A percentile compares a stretch with the other conserved stretches of the same genome.
phyloP scores from a whole-genome alignment of 2,797 vertebrate genomes.

The Poecile montanus region DNA sequence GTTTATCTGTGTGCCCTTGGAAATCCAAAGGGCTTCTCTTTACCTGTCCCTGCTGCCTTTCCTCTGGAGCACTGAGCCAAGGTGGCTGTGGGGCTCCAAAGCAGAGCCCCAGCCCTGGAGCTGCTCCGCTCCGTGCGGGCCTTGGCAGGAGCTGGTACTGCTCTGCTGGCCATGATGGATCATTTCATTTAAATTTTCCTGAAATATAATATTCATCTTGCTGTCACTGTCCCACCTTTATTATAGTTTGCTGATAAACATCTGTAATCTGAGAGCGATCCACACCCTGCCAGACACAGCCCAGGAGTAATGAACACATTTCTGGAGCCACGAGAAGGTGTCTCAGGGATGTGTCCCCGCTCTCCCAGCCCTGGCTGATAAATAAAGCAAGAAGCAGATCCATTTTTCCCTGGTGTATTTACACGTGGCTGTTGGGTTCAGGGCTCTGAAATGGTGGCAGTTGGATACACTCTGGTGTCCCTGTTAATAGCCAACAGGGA shows the following conservation, averaged over 20 bases:
- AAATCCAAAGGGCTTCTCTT: background rate
- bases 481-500: background rate
- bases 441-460: background rate
- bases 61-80: background rate
- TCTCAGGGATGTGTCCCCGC: background rate
- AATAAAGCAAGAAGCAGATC: background rate
- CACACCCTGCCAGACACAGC: background rate
- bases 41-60: background rate
- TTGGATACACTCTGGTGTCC: background rate
- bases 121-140: accelerated
- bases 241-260: slow-evolving; percentile 60
- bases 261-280: slow-evolving; percentile 42
- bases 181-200: slow-evolving; percentile 57
- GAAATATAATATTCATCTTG: slow-evolving; percentile 63
- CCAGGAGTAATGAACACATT: slow-evolving; percentile 28
- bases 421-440: background rate
- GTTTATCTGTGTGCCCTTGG: background rate
- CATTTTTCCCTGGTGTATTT: background rate
- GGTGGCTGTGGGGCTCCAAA: background rate
- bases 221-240: slow-evolving; percentile 60
- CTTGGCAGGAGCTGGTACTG: slow-evolving; percentile 11
- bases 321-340: background rate
- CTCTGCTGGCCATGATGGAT: slow-evolving; percentile 62
- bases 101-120: background rate
- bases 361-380: background rate